Evolutionary conservation across 2,113 vertebrate genomes (phyloP), one percentile per base, ranked within the genome.

Genomic region (Ceyx cyanopectus): DNA sequence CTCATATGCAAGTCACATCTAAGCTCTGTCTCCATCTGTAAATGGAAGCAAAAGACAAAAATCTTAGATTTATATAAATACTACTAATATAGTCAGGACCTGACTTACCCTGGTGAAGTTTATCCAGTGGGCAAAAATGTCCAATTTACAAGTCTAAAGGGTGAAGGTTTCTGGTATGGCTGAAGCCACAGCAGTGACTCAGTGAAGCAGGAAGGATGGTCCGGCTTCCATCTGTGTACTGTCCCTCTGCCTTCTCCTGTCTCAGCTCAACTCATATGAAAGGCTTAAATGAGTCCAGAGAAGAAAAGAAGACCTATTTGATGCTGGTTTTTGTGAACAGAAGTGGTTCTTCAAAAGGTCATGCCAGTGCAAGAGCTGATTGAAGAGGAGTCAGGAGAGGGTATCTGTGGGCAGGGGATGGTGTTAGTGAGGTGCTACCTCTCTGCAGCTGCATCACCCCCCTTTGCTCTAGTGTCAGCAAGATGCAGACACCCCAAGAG

Each of bases 201-300:
- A 1, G 14, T 30, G 50, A 53, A 74, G 60, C 1, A 2, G 51
- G n/a, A 50, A 37, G n/a, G 32, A 23, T 11, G 10, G 32, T 17
- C 56, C 37, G 32, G 50, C 8, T 82, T 56, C 26, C 26, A 1
- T 7, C 32, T 37, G 7, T 22, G 48, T 53, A 15, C 43, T 13
- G 3, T 43, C 29, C 45, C 1, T 3, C 73, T 65, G 24, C 32
- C 26, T n/a, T 66, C 1, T 0, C 57, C 14, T 2, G 0, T 21
- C 48, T 50, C 73, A 40, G 40, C 14, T 43, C 54, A 63, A 7
- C n/a, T 73, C 21, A 58, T 1, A 6, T 2, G 2, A 22, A 63
- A 10, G 15, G 18, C 32, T 85, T 68, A 32, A 7, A 73, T 20
- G 60, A 82, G 37, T 9, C 1, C 30, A 54, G 29, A 53, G 13